Conservation (phyloP, 2,113 vertebrate species). For the Nicator chloris region DNA sequence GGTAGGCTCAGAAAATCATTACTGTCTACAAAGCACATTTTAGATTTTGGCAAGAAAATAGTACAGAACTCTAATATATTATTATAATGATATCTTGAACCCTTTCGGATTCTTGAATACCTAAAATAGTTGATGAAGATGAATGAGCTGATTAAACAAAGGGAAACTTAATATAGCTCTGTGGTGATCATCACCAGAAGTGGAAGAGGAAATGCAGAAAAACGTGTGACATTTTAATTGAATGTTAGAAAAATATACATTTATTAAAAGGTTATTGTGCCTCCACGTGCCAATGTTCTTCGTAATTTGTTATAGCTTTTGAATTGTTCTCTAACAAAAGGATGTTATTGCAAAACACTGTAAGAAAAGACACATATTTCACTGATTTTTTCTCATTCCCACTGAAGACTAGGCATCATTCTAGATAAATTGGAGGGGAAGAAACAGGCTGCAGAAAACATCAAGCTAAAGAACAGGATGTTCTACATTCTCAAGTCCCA, state of each 20-base stretch:
- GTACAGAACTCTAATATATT: neutral
- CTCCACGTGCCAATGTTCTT: neutral
- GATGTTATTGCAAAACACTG: neutral
- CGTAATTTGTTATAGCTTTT: neutral
- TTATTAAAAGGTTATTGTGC: neutral
- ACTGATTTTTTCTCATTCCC: neutral
- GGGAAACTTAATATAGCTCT: neutral
- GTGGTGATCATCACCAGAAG: neutral
- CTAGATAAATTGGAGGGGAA: neutral
- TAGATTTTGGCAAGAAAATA: neutral
- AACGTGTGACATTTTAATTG: neutral
- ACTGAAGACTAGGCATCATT: neutral
- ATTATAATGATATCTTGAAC: neutral
- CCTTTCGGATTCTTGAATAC: neutral
- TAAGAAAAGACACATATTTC: neutral
- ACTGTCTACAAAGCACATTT: neutral
- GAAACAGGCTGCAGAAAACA: neutral
- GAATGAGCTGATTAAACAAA: constrained; percentile 24
- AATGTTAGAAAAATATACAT: constrained; percentile 16
- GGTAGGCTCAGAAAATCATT: neutral
- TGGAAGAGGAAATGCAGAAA: neutral
- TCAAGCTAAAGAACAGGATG: neutral
- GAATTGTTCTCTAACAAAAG: neutral
- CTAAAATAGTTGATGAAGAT: neutral
- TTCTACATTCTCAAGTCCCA: neutral